phyloP scores from a whole-genome alignment of 2,113 vertebrate genomes.

The Pseudolaguvia tuberculata region DNA sequence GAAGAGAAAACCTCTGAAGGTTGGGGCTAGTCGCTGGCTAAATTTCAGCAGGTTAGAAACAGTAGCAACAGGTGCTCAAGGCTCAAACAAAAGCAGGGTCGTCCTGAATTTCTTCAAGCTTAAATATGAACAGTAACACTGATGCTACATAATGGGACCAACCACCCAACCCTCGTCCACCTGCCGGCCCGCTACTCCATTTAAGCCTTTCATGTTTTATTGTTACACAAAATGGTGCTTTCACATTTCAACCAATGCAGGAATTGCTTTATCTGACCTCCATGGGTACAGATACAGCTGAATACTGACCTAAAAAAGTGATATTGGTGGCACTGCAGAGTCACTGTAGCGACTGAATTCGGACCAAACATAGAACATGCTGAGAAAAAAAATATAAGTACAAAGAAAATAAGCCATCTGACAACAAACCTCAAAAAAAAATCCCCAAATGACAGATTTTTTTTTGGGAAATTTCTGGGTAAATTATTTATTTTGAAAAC shows the following conservation, averaged over 20 bases:
- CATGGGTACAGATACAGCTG: not conserved
- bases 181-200: no score
- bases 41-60: conserved; percentile 10
- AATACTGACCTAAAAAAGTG: conserved; percentile 39
- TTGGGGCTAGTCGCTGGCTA: not conserved
- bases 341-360: not conserved
- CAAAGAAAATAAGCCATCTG: not conserved
- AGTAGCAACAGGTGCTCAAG: conserved; percentile 27
- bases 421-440: not conserved
- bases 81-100: conserved; percentile 40
- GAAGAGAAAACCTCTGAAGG: conserved; percentile 17
- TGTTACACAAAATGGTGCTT: conserved; percentile 7
- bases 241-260: conserved; percentile 21
- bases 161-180: no score
- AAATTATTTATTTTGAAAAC: conserved; percentile 26
- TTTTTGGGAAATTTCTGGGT: not conserved
- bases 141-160: conserved; percentile 24
- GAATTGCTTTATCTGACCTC: conserved; percentile 14
- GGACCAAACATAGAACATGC: not conserved
- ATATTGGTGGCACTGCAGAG: conserved; percentile 3
- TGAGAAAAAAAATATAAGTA: not conserved
- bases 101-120: conserved; percentile 3
- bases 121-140: conserved; percentile 11
- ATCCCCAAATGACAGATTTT: conserved; percentile 8
- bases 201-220: not conserved